Base-by-base conservation (phyloP, 2,888 invertebrate species). In the Alsophila aescularia region DNA sequence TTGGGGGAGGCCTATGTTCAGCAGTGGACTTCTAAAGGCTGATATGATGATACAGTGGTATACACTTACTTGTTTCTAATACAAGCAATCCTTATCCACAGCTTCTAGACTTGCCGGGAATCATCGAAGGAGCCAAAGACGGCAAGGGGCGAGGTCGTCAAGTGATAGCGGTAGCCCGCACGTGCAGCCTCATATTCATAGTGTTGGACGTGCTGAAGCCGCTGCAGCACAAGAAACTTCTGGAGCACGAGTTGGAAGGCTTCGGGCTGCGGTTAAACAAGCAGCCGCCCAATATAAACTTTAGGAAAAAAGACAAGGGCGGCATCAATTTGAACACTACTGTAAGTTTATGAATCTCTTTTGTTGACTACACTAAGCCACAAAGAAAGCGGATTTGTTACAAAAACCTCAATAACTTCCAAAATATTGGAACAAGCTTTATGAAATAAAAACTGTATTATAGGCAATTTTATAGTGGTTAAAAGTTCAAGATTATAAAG, bases 71-170 rank as follows among this genome's bases (percentile, higher is more conserved):
- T 24, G 7, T 1, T 8, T 18, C 18, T 24, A 7, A 5, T 24
- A 8, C n/a, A 24, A 24, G 8, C 24, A 24, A 24, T 24, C 1
- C 24, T 29, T 10, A 14, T 50, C n/a, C 13, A 6, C 81, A 99
- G 96, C 90, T 99, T 53, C 93, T 99, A 8, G 99, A 99, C 94
- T 94, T 99, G 73, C 99, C 99, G 59, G 99, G 99, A 90, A 99
- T 99, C 83, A 99, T 99, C 70, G 99, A 99, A 92, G 99, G 99
- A 61, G 99, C 99, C 0, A 99, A 99, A 81, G 99, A 99, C 81
- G 99, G 99, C 62, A 99, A 99, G 85, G 99, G 99, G 93, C 93
- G 99, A 85, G 99, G 99, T 93, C 94, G 99, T 60, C 99, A 99
- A 87, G 99, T 99, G 2, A 99, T 99, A 72, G 99, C 99, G 0